These are phyloP conservation scores for Xylota segnis DNA, from an alignment of 2,888 invertebrate species.

Conservation along the genomic window DNA sequence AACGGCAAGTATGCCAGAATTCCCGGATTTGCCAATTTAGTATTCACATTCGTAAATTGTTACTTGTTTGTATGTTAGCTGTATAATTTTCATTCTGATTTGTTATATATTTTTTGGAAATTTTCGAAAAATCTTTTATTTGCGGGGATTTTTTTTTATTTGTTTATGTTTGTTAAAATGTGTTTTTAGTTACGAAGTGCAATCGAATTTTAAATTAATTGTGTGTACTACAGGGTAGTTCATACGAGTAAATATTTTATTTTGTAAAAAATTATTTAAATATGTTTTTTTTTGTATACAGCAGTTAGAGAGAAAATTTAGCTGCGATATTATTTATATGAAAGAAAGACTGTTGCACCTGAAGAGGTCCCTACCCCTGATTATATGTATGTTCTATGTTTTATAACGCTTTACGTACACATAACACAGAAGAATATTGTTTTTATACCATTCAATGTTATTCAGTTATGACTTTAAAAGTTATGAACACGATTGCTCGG, in stretches of 20 bases:
- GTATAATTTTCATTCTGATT: slow-evolving; percentile 19
- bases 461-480: too few relatives aligned
- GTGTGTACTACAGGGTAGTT: slow-evolving; percentile 3
- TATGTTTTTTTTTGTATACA: slow-evolving; percentile 7
- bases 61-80: slow-evolving; percentile 33
- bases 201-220: slow-evolving; percentile 46
- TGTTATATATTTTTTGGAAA: slow-evolving; percentile 16
- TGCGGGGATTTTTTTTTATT: not conserved
- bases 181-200: slow-evolving; percentile 45
- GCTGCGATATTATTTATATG: not conserved
- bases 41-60: slow-evolving; percentile 64
- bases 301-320: not conserved
- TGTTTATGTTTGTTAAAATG: slow-evolving; percentile 6
- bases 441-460: not conserved
- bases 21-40: slow-evolving; percentile 68
- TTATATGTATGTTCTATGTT: not conserved
- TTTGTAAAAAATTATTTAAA: slow-evolving; percentile 7
- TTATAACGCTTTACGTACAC: not conserved
- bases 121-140: not conserved
- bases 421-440: not conserved
- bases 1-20: slow-evolving; percentile 43
- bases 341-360: slow-evolving; percentile 18
- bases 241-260: not conserved
- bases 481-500: too few relatives aligned
- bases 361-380: not conserved